Base-by-base conservation (phyloP, 1,140 invertebrate genomes). In the Leptestheria dahalacensis region DNA sequence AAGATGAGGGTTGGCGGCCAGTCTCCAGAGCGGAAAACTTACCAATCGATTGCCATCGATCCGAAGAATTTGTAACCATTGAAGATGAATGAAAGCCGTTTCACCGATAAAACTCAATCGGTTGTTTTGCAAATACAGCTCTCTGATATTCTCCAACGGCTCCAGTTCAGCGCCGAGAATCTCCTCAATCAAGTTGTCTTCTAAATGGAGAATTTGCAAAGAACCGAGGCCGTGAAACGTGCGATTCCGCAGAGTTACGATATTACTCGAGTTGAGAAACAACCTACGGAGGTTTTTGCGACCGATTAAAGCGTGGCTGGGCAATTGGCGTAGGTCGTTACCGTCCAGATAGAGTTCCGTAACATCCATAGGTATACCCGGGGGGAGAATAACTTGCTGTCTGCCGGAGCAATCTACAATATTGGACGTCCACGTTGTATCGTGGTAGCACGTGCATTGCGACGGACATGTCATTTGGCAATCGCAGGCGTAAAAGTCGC, bases 381-480 rank as follows among this genome's bases (percentile, higher is more conserved):
- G 78, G 0, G 91, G 90, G 63, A 93, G 83, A 67, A 85, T 81
- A 20, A 77, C 74, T 4, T 52, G 24, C 25, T 21, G 29, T 48
- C 80, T 83, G 46, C 78, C 78, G 26, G 88, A 88, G 72, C 90
- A 94, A 68, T 93, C 88, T 2, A 93, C 89, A 4, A 92, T 86
- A 70, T 94, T 93, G 28, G 86, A 88, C 61, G 85, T 86, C 89
- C 90, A 93, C 12, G 88, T 85, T 69, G 88, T 84, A 67, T 93
- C 89, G 73, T 91, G 85, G 71, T 91, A 93, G 68, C 90, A 95
- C 61, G 85, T 85, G 73, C 90, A 95, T 68, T 91, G 89, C 62
- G 81, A 79, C 2, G 91, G 91, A 67, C 90, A 95, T 2, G 85
- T 91, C 88, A 93, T 93, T 74, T 92, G 88, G 72, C 91, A 94